Conservation (phyloP, 2,797 vertebrate species). For the Pelodytes ibericus region DNA sequence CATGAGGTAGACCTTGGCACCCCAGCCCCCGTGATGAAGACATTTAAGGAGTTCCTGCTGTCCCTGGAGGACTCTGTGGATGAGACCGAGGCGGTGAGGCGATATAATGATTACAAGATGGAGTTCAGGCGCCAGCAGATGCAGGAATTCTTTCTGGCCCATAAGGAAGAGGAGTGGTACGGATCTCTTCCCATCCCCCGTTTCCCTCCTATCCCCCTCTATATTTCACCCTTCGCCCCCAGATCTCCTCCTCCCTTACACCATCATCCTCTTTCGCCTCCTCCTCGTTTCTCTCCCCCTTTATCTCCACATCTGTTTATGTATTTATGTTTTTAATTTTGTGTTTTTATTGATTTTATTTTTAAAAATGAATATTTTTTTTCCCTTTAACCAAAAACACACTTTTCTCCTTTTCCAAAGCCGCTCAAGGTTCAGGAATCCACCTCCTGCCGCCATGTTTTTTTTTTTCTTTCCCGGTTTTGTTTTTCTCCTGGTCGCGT, state of each 20-base stretch:
- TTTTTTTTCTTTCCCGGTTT: constrained; percentile 8
- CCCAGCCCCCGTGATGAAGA: constrained; percentile 89
- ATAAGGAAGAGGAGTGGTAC: constrained; percentile 97
- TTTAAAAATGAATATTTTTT: constrained; percentile 6
- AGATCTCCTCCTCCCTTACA: no score
- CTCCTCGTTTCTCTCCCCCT: constrained; percentile 9
- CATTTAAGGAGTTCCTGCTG: constrained; percentile 91
- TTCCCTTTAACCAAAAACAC: constrained; percentile 35
- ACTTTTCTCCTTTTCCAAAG: constrained; percentile 50
- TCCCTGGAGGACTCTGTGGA: constrained; percentile 93
- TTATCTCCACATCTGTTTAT: neutral
- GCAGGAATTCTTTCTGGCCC: constrained; percentile 94
- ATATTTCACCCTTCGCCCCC: constrained; percentile 27
- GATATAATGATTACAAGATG: constrained; percentile 93
- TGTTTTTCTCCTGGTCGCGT: no score
- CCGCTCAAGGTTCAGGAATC: constrained; percentile 29
- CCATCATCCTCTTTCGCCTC: constrained; percentile 54
- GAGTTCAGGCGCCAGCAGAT: constrained; percentile 95
- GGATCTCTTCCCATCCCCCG: constrained; percentile 54
- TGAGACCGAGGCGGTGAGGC: constrained; percentile 91
- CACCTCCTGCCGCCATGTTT: constrained; percentile 21
- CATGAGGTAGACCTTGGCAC: constrained; percentile 90
- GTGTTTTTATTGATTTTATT: neutral
- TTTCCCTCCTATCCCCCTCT: neutral
- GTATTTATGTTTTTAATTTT: no score